A percentile compares a stretch with the other conserved stretches of the same genome.
These are phyloP conservation scores for Narcine bancroftii DNA, from an alignment of 2,113 vertebrate species.

Conservation along the genomic window DNA sequence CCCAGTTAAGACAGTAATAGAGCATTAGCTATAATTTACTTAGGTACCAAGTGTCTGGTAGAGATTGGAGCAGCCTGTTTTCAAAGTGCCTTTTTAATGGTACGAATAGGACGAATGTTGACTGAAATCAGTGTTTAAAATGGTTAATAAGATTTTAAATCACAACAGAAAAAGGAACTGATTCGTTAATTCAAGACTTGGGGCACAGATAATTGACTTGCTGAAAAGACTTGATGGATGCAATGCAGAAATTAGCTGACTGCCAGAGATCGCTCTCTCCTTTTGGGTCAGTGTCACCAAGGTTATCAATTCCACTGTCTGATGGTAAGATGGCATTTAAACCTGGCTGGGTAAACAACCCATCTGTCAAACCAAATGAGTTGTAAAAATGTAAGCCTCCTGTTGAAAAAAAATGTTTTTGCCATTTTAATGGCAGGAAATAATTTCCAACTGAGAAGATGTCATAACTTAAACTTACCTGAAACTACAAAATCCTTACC, in stretches of 20 bases:
- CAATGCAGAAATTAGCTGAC: not conserved
- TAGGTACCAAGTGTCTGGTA: not conserved
- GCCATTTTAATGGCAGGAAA: not conserved
- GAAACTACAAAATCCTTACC: not conserved
- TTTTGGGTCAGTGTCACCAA: not conserved
- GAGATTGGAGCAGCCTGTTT: not conserved
- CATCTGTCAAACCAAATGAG: not conserved
- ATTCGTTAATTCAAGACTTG: not conserved
- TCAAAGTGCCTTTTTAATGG: not conserved
- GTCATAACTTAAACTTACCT: not conserved
- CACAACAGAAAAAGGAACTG: not conserved
- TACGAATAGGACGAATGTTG: not conserved
- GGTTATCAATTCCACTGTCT: not conserved
- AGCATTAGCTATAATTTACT: not conserved
- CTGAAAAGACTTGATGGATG: not conserved
- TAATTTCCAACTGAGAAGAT: too few species aligned
- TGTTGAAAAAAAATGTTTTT: not conserved
- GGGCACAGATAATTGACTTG: not conserved
- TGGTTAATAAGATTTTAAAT: not conserved
- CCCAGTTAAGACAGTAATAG: not conserved
- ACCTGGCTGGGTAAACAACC: constrained; percentile 20
- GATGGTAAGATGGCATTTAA: not conserved
- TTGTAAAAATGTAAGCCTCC: not conserved
- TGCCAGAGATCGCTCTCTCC: not conserved
- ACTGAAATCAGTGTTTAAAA: not conserved